Evolutionary conservation across 2,797 vertebrate species (phyloP), one percentile per base, ranked within the genome.

Genomic region (Hemibagrus guttatus): DNA sequence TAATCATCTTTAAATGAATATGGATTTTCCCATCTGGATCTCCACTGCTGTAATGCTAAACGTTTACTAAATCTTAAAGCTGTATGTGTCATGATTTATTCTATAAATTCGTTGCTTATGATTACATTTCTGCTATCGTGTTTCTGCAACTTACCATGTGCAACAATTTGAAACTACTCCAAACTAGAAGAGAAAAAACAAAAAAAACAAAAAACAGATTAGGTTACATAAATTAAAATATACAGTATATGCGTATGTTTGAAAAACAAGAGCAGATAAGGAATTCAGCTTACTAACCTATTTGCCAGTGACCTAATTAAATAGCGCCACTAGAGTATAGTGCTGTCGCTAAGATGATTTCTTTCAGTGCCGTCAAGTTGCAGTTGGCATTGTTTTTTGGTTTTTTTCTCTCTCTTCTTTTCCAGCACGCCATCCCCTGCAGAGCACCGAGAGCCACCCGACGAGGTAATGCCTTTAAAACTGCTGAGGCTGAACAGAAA

Each of bases 381-480:
- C 72, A 89, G 85, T 87, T 89, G 86, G 86, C 85, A 83, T 81
- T 89, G 88, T 84, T 74, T 85, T 90, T 81, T 74, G 71, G 49
- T 12, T 2, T 39, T 58, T 46, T 84, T 46, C 75, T 31, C 64
- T 61, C 17, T 74, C 42, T 89, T 69, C 83, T 68, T 84, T 79
- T 87, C 64, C 68, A 84, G 88, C 54, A 83, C 84, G 79, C 83
- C 84, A 81, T 79, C 85, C 85, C 89, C 88, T 75, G 87, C 90
- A 90, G 90, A 90, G 90, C 90, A 81, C 81, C 59, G 87, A 91
- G 91, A 89, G 87, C 76, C 89, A 87, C 87, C 86, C 89, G 88
- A 92, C 90, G 76, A 90, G 90, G 89, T 86, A 90, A 86, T 89
- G 90, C 90, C 86, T 91, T 90, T 90, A 88, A 91, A 92, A 91